Conservation (phyloP, 53 echinoderm and acorn worm genomes). For the Antedon mediterranea region DNA sequence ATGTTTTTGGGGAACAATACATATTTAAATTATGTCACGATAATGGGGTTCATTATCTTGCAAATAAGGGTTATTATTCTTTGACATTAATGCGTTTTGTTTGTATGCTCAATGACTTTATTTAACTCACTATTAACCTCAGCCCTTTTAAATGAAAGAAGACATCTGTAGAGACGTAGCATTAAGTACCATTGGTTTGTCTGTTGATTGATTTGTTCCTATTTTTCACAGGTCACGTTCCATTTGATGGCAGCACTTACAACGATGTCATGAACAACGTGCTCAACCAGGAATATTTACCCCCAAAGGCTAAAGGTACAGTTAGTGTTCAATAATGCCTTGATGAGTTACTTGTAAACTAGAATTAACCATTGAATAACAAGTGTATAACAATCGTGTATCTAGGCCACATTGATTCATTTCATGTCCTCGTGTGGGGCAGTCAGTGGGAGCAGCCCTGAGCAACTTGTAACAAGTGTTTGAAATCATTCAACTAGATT, state of each 20-base stretch:
- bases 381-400: too few relatives aligned
- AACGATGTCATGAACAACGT: slow-evolving; percentile 60
- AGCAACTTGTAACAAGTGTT: too few relatives aligned
- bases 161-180: too few relatives aligned
- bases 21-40: too few relatives aligned
- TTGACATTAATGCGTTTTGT: too few relatives aligned
- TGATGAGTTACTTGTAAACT: neutral
- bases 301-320: slow-evolving; percentile 76
- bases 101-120: neutral
- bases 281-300: slow-evolving; percentile 30
- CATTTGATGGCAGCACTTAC: slow-evolving; percentile 50
- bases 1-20: too few relatives aligned
- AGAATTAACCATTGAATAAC: neutral
- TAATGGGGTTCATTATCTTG: too few relatives aligned
- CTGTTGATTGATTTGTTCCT: neutral
- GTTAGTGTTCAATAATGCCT: neutral
- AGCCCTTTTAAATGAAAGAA: neutral
- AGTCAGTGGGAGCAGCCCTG: too few relatives aligned
- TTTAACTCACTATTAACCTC: neutral
- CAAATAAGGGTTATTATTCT: too few relatives aligned
- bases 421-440: too few relatives aligned
- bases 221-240: slow-evolving; percentile 33
- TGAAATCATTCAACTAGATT: too few relatives aligned
- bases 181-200: neutral
- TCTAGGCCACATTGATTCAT: too few relatives aligned